A percentile compares a stretch with the other conserved stretches of the same genome.
These are phyloP conservation scores for Boulengeromyrus knoepffleri DNA, from an alignment of 2,113 vertebrate genomes.

Conservation along the genomic window DNA sequence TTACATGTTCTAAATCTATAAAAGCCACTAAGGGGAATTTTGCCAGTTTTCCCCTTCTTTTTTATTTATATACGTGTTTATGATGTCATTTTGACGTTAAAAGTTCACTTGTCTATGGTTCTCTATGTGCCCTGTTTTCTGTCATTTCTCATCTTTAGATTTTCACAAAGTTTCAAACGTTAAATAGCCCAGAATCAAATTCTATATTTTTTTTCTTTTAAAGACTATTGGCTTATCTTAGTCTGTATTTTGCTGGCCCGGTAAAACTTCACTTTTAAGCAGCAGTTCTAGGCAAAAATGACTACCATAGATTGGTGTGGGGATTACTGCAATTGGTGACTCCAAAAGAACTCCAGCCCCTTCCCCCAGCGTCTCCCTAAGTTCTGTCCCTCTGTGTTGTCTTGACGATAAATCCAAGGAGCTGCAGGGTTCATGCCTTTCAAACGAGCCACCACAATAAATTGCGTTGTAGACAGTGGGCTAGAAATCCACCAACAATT, in stretches of 20 bases:
- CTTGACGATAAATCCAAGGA: slow-evolving; percentile 41
- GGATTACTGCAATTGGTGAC: neutral
- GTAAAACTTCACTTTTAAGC: neutral
- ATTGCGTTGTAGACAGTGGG: slow-evolving; percentile 3
- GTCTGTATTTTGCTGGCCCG: neutral
- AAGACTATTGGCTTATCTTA: neutral
- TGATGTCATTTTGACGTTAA: neutral
- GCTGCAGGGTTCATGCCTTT: slow-evolving; percentile 36
- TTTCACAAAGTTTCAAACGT: neutral
- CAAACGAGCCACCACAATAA: slow-evolving; percentile 23
- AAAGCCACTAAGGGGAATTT: neutral
- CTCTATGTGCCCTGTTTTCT: neutral
- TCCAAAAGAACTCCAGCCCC: neutral
- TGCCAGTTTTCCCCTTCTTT: neutral
- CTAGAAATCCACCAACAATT: neutral
- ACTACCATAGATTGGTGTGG: neutral
- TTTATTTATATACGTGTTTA: neutral
- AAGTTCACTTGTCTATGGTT: neutral
- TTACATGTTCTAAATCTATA: neutral
- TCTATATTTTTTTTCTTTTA: neutral
- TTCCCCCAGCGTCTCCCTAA: slow-evolving; percentile 18
- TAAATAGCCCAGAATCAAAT: neutral
- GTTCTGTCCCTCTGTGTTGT: slow-evolving; percentile 31
- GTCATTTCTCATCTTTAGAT: neutral
- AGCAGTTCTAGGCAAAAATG: neutral